Conservation (phyloP, 2,888 invertebrate genomes). For the Aporophyla lueneburgensis region DNA sequence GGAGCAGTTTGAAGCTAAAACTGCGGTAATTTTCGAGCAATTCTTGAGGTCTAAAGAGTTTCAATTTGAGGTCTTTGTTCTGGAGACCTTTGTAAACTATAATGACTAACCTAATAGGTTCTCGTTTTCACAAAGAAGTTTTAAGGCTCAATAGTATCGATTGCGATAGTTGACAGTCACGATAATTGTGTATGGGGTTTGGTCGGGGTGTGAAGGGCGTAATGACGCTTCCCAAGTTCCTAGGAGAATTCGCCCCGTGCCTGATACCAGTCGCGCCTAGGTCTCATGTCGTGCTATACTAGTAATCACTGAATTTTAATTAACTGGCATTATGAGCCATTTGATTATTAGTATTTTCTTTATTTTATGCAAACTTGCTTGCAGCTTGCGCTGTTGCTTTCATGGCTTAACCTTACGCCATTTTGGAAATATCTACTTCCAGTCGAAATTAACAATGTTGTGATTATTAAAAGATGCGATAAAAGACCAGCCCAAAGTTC, state of each 20-base stretch:
- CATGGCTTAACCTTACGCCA: not conserved
- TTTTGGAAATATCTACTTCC: not conserved
- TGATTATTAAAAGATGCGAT: not conserved
- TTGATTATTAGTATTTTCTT: constrained; percentile 49
- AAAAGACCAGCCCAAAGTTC: not conserved
- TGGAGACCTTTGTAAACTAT: not conserved
- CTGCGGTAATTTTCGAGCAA: not conserved
- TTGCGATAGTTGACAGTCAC: constrained; percentile 53
- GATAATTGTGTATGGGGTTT: constrained; percentile 52
- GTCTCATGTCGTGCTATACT: constrained; percentile 72
- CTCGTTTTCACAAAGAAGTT: constrained; percentile 23
- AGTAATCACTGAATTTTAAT: constrained; percentile 79
- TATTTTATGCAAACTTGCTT: constrained; percentile 37
- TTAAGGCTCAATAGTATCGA: constrained; percentile 29
- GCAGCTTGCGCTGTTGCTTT: not conserved
- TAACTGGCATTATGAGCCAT: constrained; percentile 59
- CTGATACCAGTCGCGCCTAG: constrained; percentile 80
- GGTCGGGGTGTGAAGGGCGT: constrained; percentile 60
- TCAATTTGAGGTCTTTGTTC: not conserved
- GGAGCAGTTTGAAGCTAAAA: not conserved
- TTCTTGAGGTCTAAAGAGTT: not conserved
- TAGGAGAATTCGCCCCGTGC: constrained; percentile 77
- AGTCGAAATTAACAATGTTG: not conserved
- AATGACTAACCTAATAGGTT: not conserved
- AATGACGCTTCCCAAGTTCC: constrained; percentile 77